phyloP scores from a whole-genome alignment of 2,113 vertebrate species.

The Electrona antarctica region DNA sequence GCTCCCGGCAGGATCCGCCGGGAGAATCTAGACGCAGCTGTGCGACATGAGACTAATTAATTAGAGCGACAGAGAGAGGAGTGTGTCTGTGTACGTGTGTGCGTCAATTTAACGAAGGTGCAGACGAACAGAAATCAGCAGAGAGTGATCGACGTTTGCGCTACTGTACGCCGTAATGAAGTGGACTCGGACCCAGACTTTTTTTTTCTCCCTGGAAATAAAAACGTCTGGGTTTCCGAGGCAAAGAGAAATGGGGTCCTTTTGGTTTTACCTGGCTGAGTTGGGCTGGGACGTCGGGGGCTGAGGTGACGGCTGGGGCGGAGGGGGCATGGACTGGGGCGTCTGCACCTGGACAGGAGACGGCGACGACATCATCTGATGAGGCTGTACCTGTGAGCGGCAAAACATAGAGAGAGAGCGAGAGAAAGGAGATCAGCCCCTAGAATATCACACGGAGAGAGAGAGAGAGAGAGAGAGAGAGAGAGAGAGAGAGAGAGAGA shows the following conservation, averaged over 20 bases:
- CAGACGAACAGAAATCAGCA: too few species aligned
- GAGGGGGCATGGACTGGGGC: constrained; percentile 91
- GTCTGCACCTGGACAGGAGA: constrained; percentile 91
- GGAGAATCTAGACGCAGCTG: too few species aligned
- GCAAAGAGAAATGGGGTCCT: neutral
- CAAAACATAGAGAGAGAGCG: neutral
- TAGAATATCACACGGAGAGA: neutral
- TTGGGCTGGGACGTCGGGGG: constrained; percentile 91
- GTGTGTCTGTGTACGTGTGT: too few species aligned
- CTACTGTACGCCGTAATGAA: too few species aligned
- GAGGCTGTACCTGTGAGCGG: constrained; percentile 83
- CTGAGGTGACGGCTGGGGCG: constrained; percentile 92
- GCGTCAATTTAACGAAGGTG: too few species aligned
- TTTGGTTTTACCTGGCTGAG: constrained; percentile 85
- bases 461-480: neutral
- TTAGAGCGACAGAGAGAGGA: too few species aligned
- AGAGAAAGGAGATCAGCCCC: neutral
- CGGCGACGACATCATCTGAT: constrained; percentile 89
- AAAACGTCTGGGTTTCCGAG: too few species aligned
- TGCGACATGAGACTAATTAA: too few species aligned
- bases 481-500: neutral
- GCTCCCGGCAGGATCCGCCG: too few species aligned
- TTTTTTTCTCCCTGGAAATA: neutral
- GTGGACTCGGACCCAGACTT: too few species aligned
- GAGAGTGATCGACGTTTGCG: too few species aligned